These are phyloP conservation scores for Prorops nasuta DNA, from an alignment of 1,140 invertebrate genomes.

Conservation along the genomic window DNA sequence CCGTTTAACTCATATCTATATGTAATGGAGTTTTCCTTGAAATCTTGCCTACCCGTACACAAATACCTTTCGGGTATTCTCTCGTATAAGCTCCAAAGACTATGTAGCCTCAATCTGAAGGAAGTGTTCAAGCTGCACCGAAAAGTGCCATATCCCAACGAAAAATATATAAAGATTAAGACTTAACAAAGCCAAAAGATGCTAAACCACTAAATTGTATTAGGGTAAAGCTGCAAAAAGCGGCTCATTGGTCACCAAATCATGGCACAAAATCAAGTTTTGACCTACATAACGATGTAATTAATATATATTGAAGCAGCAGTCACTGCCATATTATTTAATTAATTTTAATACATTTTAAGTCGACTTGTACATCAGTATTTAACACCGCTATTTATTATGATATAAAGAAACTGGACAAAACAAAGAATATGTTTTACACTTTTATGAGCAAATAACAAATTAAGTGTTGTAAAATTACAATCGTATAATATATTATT, in stretches of 20 bases:
- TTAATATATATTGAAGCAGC: constrained; percentile 27
- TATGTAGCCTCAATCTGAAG: constrained; percentile 14
- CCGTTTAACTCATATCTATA: too few species aligned
- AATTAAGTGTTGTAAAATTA: constrained; percentile 24
- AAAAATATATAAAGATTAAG: too few species aligned
- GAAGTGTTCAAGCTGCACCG: too few species aligned
- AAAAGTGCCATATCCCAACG: constrained; percentile 30
- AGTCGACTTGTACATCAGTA: constrained; percentile 53
- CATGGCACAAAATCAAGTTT: not conserved
- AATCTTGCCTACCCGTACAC: too few species aligned
- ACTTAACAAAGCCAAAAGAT: constrained; percentile 49
- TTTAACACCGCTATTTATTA: constrained; percentile 56
- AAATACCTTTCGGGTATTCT: constrained; percentile 19
- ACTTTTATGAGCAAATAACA: constrained; percentile 37
- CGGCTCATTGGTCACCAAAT: too few species aligned
- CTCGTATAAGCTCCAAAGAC: constrained; percentile 46
- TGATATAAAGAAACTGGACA: constrained; percentile 42
- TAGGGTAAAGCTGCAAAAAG: constrained; percentile 2
- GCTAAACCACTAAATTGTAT: constrained; percentile 35
- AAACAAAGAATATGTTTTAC: constrained; percentile 45
- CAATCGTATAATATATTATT: too few species aligned
- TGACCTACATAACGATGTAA: not conserved
- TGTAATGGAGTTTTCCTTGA: too few species aligned
- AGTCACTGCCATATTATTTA: constrained; percentile 48
- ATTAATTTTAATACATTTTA: constrained; percentile 34